Conservation (phyloP, 1,140 invertebrate species). For the Atta colombica region DNA sequence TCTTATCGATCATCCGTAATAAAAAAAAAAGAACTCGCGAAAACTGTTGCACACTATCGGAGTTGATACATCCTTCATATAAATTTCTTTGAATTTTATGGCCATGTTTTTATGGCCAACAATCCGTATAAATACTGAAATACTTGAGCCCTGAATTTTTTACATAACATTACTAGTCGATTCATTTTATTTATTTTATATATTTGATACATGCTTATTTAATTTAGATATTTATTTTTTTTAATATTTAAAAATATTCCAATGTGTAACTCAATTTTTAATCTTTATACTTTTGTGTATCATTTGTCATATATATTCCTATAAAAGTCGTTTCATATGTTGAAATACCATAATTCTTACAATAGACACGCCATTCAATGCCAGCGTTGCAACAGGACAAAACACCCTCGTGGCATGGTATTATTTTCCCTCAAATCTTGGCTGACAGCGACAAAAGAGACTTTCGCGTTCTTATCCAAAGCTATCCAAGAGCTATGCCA, state of each 20-base stretch:
- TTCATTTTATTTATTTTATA: conserved; percentile 6
- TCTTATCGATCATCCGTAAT: conserved; percentile 71
- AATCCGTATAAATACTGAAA: not conserved
- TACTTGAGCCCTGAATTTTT: not conserved
- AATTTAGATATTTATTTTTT: not conserved
- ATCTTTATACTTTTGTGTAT: not conserved
- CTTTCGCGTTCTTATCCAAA: conserved; percentile 75
- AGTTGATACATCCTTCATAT: not conserved
- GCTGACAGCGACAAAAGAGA: conserved; percentile 77
- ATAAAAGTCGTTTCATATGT: not conserved
- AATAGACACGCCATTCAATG: conserved; percentile 68
- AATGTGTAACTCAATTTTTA: not conserved
- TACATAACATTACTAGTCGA: not conserved
- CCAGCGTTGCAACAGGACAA: conserved; percentile 33
- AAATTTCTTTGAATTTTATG: conserved; percentile 15
- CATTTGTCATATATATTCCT: not conserved
- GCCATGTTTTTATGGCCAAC: not conserved
- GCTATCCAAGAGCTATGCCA: conserved; percentile 52
- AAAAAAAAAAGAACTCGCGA: conserved; percentile 49
- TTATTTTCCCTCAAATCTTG: conserved; percentile 82
- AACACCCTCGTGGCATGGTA: conserved; percentile 55
- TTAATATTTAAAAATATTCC: not conserved
- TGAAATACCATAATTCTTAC: conserved; percentile 62
- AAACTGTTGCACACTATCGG: conserved; percentile 6
- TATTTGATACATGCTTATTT: not conserved